These are phyloP conservation scores for Felis chaus DNA, from an alignment of 2,113 vertebrate genomes.

Conservation along the genomic window DNA sequence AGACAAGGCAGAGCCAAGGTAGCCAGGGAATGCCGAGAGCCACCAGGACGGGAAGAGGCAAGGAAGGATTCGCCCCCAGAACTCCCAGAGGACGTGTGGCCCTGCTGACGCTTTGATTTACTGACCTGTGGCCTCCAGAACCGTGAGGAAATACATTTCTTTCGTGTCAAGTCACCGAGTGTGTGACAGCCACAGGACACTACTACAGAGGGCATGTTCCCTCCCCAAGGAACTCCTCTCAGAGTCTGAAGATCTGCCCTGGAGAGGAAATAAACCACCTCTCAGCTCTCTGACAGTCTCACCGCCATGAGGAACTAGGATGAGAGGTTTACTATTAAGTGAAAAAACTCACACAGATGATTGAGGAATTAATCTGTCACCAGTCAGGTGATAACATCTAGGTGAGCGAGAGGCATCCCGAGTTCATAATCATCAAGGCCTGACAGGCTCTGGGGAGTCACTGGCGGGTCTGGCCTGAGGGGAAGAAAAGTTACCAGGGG, in stretches of 20 bases:
- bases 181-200: background rate
- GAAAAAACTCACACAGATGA: background rate
- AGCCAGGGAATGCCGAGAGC: background rate
- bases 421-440: background rate
- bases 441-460: background rate
- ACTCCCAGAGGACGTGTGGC: background rate
- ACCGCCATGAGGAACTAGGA: background rate
- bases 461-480: background rate
- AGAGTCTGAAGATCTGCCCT: background rate
- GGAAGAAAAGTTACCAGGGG: background rate
- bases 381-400: background rate
- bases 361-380: conserved; percentile 21
- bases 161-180: background rate
- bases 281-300: background rate
- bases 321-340: background rate
- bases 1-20: background rate
- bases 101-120: background rate
- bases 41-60: background rate
- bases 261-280: background rate
- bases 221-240: background rate
- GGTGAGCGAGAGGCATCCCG: background rate
- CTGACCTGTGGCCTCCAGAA: background rate
- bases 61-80: background rate
- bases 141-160: background rate
- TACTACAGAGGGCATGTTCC: background rate